Base-by-base conservation (phyloP, 2,888 invertebrate species). In the Dorcus hopei region DNA sequence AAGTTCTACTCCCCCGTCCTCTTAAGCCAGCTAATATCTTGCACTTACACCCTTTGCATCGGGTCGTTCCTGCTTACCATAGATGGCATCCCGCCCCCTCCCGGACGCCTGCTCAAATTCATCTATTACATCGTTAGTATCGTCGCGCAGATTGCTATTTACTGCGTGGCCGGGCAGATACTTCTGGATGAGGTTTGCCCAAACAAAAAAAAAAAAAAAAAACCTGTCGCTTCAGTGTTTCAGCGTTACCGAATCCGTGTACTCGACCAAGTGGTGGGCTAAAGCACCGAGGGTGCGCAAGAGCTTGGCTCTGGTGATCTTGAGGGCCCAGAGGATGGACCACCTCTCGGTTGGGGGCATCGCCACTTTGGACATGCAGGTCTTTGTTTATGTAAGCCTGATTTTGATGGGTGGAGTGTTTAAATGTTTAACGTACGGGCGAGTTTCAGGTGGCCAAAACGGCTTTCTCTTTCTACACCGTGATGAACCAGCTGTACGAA, bases 401-500 rank as follows among this genome's bases (percentile, higher is more conserved):
- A 5, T 49, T 3, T 3, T 23, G 9, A 33, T 3, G 3, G 19
- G 19, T 2, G 19, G 3, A 19, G 3, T 3, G 11, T 16, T 39
- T 38, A 50, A 38, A 16, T 7, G 11, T 14, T 14, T 14, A 6
- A 14, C 11, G 7, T 14, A 42, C 9, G 16, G 26, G n/a, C 23
- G 9, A 9, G 39, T 51, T 51, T 38, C 40, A 51, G 51, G 51
- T 42, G 19, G 51, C 51, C 9, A 51, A 51, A 41, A 51, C 51
- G 16, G 38, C 51, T 1, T 51, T 51, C 38, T 51, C 51, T 19
- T 51, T 51, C 11, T 51, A 51, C n/a, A 51, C 51, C n/a, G 41
- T 51, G 40, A 51, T 51, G 51, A 39, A 51, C 26, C 51, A 51
- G 40, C 19, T 51, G 39, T 51, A 51, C n/a, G 14, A 47, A 19